Evolutionary conservation across 1,140 invertebrate genomes (phyloP).

Genomic region (Mesaphorura yosii): DNA sequence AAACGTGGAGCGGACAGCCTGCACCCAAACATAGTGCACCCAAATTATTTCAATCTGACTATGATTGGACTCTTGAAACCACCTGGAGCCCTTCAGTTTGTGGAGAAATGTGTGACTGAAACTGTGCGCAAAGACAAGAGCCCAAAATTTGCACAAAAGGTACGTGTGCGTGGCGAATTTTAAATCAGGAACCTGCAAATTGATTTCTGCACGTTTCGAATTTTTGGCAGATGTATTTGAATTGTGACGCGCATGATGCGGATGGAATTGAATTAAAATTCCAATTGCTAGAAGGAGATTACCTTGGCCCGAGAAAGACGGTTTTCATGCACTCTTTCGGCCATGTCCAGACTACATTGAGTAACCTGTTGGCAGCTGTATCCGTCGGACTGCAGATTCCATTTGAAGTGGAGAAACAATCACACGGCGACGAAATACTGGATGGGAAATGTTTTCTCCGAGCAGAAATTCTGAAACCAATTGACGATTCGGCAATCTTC

Average conservation of each 20-base stretch:
- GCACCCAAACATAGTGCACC: no score
- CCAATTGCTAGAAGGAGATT: conserved; percentile 1
- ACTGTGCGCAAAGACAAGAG: conserved; percentile 5
- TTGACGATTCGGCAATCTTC: not conserved
- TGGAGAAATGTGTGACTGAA: conserved; percentile 12
- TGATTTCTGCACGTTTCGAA: not conserved
- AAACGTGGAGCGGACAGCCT: no score
- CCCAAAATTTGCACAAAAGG: conserved; percentile 2
- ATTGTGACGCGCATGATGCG: not conserved
- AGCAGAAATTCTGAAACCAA: conserved; percentile 3
- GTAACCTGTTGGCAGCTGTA: not conserved
- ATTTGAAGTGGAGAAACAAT: not conserved
- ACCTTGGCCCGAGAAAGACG: not conserved
- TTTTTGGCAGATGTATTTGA: not conserved
- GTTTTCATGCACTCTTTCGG: not conserved
- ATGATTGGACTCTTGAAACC: no score
- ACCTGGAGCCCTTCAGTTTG: conserved; percentile 8
- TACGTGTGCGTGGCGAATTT: not conserved
- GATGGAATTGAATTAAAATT: conserved; percentile 1
- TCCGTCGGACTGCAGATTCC: not conserved
- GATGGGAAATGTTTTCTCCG: conserved; percentile 1
- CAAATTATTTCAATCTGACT: no score
- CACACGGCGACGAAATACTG: not conserved
- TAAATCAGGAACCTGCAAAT: no score
- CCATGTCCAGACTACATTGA: not conserved